Conservation (phyloP, 2,113 vertebrate genomes). For the Odontesthes bonariensis region DNA sequence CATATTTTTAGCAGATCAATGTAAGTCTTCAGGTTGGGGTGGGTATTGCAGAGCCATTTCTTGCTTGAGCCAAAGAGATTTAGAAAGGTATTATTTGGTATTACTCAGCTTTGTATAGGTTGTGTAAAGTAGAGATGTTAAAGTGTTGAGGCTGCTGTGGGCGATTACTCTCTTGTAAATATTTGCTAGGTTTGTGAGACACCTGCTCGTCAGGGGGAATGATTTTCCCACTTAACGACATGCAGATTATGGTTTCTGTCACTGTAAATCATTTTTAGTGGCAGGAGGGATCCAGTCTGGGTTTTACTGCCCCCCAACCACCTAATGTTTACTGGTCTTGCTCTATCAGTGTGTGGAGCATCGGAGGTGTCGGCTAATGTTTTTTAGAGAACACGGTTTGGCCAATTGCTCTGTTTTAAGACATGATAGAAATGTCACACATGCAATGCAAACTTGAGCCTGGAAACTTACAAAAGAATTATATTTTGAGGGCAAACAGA, state of each 20-base stretch:
- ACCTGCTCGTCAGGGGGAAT: slow-evolving; percentile 89
- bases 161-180: slow-evolving; percentile 88
- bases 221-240: slow-evolving; percentile 91
- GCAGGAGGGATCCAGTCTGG: slow-evolving; percentile 73
- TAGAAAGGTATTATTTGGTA: slow-evolving; percentile 41
- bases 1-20: slow-evolving; percentile 39
- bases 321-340: slow-evolving; percentile 60
- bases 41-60: slow-evolving; percentile 33
- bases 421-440: slow-evolving; percentile 32
- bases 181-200: slow-evolving; percentile 84
- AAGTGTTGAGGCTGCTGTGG: slow-evolving; percentile 58
- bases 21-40: slow-evolving; percentile 43
- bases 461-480: slow-evolving; percentile 13
- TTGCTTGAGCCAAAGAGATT: slow-evolving; percentile 36
- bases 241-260: slow-evolving; percentile 92
- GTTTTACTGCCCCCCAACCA: slow-evolving; percentile 71
- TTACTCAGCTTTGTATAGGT: slow-evolving; percentile 53
- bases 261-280: slow-evolving; percentile 97
- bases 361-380: slow-evolving; percentile 24
- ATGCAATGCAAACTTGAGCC: slow-evolving; percentile 20
- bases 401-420: slow-evolving; percentile 51
- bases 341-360: slow-evolving; percentile 51
- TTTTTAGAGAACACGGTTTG: slow-evolving; percentile 41
- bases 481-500: slow-evolving; percentile 44
- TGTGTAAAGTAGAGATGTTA: slow-evolving; percentile 39